A percentile compares a stretch with the other conserved stretches of the same genome.
Conservation (phyloP, 2,797 vertebrate genomes). For the Notolepis coatsorum region DNA sequence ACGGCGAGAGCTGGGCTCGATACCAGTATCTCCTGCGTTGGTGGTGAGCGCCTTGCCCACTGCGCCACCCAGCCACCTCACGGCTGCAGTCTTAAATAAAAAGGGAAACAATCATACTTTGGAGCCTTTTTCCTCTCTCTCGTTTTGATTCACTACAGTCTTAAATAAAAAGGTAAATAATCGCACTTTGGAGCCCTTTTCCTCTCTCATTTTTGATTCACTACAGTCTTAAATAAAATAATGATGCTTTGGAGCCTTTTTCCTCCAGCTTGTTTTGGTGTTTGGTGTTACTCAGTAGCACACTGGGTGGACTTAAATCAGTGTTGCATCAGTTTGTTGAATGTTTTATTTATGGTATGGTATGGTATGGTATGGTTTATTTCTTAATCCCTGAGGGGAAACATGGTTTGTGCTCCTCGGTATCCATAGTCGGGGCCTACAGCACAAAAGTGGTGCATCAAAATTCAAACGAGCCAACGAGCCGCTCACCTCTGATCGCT, state of each 20-base stretch:
- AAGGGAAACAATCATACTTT: too few species aligned
- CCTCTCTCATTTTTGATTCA: not conserved
- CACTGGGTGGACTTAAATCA: constrained; percentile 26
- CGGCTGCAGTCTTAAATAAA: too few species aligned
- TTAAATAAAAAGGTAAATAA: constrained; percentile 22
- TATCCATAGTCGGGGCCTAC: too few species aligned
- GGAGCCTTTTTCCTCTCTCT: too few species aligned
- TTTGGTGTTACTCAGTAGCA: constrained; percentile 15
- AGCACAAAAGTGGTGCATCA: constrained; percentile 20
- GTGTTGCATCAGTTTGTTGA: constrained; percentile 51
- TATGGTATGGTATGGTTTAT: not conserved
- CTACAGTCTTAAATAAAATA: too few species aligned
- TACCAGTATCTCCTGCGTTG: too few species aligned
- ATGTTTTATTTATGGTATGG: constrained; percentile 34
- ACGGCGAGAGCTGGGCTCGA: too few species aligned
- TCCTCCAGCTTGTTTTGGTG: not conserved
- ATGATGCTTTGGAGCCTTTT: constrained; percentile 19
- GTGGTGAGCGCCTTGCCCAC: too few species aligned
- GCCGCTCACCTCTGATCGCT: constrained; percentile 14
- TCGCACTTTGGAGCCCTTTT: constrained; percentile 16
- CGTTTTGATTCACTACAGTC: constrained; percentile 39
- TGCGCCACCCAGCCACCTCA: too few species aligned
- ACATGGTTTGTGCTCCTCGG: too few species aligned
- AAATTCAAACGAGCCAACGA: not conserved
- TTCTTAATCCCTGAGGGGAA: too few species aligned